phyloP scores from a whole-genome alignment of 2,113 vertebrate genomes.

The Sisor rabdophorus region DNA sequence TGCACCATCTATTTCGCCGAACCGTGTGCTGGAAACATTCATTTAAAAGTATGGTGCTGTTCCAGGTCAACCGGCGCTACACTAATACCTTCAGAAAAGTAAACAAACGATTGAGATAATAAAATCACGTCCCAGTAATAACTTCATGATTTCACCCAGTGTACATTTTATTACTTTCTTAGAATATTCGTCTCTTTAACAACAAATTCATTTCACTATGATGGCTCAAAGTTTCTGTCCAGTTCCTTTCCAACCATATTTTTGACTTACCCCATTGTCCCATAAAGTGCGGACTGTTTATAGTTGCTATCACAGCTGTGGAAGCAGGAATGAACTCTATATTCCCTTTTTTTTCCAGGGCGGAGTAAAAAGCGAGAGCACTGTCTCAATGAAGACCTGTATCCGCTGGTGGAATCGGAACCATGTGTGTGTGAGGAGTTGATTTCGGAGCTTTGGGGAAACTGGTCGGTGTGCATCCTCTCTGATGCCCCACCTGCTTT shows the following conservation, averaged over 20 bases:
- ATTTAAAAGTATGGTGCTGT: neutral
- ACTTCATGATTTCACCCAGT: neutral
- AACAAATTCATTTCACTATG: neutral
- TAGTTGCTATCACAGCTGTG: neutral
- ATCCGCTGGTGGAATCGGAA: conserved; percentile 80
- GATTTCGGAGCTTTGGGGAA: conserved; percentile 78
- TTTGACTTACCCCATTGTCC: neutral
- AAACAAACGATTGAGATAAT: neutral
- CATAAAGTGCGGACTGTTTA: no score
- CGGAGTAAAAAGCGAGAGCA: conserved; percentile 89
- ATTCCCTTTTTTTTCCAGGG: conserved; percentile 66
- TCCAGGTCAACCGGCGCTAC: neutral
- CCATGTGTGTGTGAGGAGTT: conserved; percentile 80
- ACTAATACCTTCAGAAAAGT: neutral
- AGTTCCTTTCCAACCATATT: neutral
- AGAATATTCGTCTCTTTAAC: neutral
- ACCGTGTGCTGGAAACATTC: neutral
- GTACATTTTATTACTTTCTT: neutral
- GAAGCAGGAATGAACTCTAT: neutral
- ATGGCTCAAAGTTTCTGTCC: neutral
- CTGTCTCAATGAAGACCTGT: conserved; percentile 76
- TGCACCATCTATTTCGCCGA: neutral
- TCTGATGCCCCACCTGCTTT: conserved; percentile 51
- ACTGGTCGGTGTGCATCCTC: conserved; percentile 91
- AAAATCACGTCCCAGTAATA: neutral